phyloP scores from a whole-genome alignment of 2,113 vertebrate genomes.

The Nothocercus julius region DNA sequence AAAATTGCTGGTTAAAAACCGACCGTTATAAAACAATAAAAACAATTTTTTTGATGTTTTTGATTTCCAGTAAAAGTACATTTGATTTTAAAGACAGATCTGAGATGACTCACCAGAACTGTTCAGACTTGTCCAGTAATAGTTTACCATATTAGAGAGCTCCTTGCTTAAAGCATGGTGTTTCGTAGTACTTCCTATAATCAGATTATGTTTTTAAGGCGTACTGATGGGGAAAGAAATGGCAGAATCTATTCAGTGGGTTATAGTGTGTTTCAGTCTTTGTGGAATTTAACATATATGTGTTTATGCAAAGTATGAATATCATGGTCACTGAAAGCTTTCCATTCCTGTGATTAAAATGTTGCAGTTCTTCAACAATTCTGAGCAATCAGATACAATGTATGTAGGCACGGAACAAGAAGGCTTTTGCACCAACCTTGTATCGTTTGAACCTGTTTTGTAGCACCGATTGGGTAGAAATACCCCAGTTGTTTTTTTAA shows the following conservation, averaged over 20 bases:
- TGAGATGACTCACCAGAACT: background rate
- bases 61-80: background rate
- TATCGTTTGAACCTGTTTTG: background rate
- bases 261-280: background rate
- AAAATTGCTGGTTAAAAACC: background rate
- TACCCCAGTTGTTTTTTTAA: background rate
- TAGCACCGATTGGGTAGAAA: background rate
- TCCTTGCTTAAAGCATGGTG: background rate
- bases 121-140: background rate
- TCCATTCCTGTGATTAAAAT: background rate
- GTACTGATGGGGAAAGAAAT: background rate
- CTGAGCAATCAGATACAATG: background rate
- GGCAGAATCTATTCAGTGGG: background rate
- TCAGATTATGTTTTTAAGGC: background rate
- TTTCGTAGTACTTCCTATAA: background rate
- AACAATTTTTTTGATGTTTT: fast-evolving
- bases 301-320: background rate
- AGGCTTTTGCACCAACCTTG: background rate
- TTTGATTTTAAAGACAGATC: background rate
- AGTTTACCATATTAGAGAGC: background rate
- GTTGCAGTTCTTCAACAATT: background rate
- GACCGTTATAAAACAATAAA: background rate
- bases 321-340: background rate
- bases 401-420: background rate
- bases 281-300: background rate